phyloP scores from a whole-genome alignment of 2,797 vertebrate genomes.

The Microchirus variegatus region DNA sequence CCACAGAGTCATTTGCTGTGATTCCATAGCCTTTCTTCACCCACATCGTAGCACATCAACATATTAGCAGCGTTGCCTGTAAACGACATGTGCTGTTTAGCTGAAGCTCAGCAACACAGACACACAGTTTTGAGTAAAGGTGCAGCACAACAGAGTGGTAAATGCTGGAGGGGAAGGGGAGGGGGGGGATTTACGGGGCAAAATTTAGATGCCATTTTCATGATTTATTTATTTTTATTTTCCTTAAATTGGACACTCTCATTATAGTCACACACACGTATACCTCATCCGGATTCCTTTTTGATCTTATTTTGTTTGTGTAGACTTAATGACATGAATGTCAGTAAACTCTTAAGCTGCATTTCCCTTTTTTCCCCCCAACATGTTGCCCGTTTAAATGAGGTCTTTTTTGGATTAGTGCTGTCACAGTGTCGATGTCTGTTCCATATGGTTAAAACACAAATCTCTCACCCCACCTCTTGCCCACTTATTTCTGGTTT shows the following conservation, averaged over 20 bases:
- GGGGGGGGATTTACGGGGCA: constrained; percentile 34
- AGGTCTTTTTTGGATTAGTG: constrained; percentile 69
- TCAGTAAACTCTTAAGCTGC: constrained; percentile 5
- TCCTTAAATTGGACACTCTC: constrained; percentile 21
- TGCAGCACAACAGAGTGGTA: constrained; percentile 32
- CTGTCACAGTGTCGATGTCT: constrained; percentile 73
- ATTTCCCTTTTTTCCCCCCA: constrained; percentile 13
- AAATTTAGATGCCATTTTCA: constrained; percentile 43
- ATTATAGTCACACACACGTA: constrained; percentile 23
- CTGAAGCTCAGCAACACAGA: constrained; percentile 32
- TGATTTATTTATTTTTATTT: constrained; percentile 7
- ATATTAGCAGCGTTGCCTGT: constrained; percentile 69
- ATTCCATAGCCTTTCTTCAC: constrained; percentile 68
- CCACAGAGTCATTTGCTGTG: constrained; percentile 72
- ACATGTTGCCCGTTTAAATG: constrained; percentile 71
- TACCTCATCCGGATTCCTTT: constrained; percentile 21
- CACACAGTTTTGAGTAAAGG: constrained; percentile 35
- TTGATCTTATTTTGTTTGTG: constrained; percentile 39
- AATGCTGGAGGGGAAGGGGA: too few relatives aligned
- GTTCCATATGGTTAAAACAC: constrained; percentile 79
- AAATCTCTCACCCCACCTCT: constrained; percentile 70
- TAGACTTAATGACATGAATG: constrained; percentile 47
- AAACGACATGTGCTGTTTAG: constrained; percentile 67
- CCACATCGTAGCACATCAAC: constrained; percentile 63
- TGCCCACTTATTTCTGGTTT: constrained; percentile 77